These are phyloP conservation scores for Periophthalmodon schlosseri DNA, from an alignment of 2,113 vertebrate species.

Conservation along the genomic window DNA sequence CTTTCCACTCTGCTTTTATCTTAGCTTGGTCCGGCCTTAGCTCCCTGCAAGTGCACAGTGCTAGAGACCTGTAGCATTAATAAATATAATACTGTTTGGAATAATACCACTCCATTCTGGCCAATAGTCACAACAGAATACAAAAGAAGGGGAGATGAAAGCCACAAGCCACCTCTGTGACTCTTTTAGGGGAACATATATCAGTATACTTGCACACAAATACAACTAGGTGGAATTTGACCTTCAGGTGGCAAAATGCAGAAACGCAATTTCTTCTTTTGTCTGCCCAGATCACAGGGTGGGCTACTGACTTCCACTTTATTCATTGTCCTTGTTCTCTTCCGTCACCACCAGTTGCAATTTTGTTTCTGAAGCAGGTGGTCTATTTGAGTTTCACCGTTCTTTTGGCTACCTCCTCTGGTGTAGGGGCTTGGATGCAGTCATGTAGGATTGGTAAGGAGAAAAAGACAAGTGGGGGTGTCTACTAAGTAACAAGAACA, in stretches of 20 bases:
- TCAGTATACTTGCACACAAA: constrained; percentile 56
- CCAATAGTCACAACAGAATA: constrained; percentile 66
- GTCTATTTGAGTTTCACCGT: constrained; percentile 65
- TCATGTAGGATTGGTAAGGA: constrained; percentile 72
- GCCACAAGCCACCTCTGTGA: constrained; percentile 63
- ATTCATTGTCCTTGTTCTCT: constrained; percentile 53
- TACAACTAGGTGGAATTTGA: constrained; percentile 47
- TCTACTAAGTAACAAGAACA: constrained; percentile 49
- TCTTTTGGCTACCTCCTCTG: constrained; percentile 65
- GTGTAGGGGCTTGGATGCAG: constrained; percentile 60
- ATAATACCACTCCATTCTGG: constrained; percentile 76
- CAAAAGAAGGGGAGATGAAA: constrained; percentile 80
- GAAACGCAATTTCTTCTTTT: constrained; percentile 75
- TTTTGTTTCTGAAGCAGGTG: constrained; percentile 78
- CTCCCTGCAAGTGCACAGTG: constrained; percentile 59
- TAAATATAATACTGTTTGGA: constrained; percentile 79
- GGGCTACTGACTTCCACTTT: constrained; percentile 56
- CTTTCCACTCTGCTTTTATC: constrained; percentile 77
- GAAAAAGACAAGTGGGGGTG: constrained; percentile 50
- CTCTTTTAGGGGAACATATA: constrained; percentile 61
- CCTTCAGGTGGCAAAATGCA: constrained; percentile 45
- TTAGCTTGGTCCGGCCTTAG: constrained; percentile 57
- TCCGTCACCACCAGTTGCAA: constrained; percentile 63
- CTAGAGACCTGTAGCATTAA: constrained; percentile 71
- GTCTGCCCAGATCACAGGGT: constrained; percentile 72